Evolutionary conservation across 1,140 invertebrate species (phyloP).

Genomic region (Oryctes rhinoceros): DNA sequence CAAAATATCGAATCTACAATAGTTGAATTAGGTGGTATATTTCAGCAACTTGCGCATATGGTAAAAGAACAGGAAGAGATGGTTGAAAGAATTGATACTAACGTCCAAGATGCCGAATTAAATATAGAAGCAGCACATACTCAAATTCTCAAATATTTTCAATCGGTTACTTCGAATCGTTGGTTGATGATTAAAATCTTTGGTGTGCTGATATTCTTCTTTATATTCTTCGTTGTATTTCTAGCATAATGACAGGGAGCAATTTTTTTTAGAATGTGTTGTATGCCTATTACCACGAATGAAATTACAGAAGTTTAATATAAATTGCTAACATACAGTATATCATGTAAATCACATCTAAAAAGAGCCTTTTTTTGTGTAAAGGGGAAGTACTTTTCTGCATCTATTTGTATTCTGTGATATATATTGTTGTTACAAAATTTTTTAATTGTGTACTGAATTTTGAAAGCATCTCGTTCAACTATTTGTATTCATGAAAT

Average conservation of each 20-base stretch:
- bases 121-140: conserved; percentile 98
- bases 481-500: background rate
- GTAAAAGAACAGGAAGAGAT: conserved; percentile 99
- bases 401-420: background rate
- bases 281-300: background rate
- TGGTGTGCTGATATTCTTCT: conserved; percentile 97
- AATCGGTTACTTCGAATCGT: conserved; percentile 95
- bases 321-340: background rate
- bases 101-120: conserved; percentile 93
- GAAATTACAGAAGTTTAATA: background rate
- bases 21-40: conserved; percentile 98
- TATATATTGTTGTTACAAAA: conserved; percentile 19
- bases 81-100: conserved; percentile 96
- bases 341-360: background rate
- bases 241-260: conserved; percentile 69
- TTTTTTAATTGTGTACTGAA: conserved; percentile 7
- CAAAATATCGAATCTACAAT: conserved; percentile 99
- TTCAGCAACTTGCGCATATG: conserved; percentile 97
- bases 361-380: background rate
- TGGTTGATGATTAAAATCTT: conserved; percentile 99
- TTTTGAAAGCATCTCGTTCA: background rate
- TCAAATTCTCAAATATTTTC: conserved; percentile 98
- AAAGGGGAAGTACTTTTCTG: background rate
- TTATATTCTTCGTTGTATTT: conserved; percentile 98
- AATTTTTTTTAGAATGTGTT: background rate